Conservation (phyloP, 2,888 invertebrate species). For the Heliconius sara region DNA sequence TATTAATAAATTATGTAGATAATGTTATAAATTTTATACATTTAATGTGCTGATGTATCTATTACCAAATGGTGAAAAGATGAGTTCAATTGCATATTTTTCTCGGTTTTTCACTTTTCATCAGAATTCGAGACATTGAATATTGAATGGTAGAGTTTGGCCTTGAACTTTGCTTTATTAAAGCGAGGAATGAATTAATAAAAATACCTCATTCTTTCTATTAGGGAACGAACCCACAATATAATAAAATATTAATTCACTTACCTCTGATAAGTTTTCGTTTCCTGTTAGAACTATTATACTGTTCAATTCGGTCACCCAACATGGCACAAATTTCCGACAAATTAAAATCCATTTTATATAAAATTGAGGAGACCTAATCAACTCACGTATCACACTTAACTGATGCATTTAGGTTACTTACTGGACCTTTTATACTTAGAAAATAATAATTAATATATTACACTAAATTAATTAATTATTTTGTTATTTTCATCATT, state of each 20-base stretch:
- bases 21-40: neutral
- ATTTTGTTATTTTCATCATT: conserved; percentile 6
- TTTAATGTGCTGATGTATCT: neutral
- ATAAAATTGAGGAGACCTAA: neutral
- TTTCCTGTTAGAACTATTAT: conserved; percentile 30
- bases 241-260: neutral
- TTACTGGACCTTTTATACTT: neutral
- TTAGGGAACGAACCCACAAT: neutral
- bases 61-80: no score
- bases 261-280: conserved; percentile 33
- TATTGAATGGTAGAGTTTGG: no score
- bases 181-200: no score
- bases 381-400: neutral
- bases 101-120: no score
- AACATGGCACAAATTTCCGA: conserved; percentile 45
- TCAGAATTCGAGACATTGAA: no score
- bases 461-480: neutral
- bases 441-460: neutral
- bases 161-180: no score
- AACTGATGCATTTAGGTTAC: neutral
- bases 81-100: no score
- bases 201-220: no score
- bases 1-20: no score
- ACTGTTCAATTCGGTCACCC: conserved; percentile 41
- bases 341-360: conserved; percentile 43